These are phyloP conservation scores for Drosophila triauraria DNA, from an alignment of 1,140 invertebrate genomes.

Conservation along the genomic window DNA sequence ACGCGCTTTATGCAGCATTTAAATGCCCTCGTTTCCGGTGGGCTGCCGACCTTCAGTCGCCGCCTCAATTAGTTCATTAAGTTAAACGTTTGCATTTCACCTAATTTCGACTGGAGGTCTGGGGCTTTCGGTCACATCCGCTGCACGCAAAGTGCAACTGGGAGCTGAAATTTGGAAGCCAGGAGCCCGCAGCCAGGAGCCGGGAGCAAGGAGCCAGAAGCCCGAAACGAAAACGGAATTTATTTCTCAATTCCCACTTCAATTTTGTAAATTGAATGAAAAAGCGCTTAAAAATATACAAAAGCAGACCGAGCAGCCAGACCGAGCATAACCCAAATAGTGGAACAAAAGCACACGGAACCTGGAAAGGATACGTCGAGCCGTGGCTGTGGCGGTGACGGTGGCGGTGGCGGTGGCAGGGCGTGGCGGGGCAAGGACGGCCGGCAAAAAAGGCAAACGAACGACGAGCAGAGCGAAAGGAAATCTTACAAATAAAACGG, in stretches of 20 bases:
- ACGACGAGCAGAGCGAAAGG: constrained; percentile 75
- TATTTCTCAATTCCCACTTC: constrained; percentile 85
- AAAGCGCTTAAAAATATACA: constrained; percentile 84
- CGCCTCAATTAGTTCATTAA: constrained; percentile 82
- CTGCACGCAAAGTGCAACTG: constrained; percentile 51
- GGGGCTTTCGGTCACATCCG: constrained; percentile 64
- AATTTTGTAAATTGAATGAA: constrained; percentile 85
- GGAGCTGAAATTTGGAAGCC: constrained; percentile 33
- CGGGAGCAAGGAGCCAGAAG: constrained; percentile 6
- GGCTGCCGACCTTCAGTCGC: constrained; percentile 72
- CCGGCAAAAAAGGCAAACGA: constrained; percentile 62
- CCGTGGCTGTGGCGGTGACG: neutral
- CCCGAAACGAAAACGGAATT: constrained; percentile 76
- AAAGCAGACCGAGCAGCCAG: constrained; percentile 66
- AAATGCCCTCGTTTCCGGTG: constrained; percentile 72
- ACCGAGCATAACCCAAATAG: constrained; percentile 67
- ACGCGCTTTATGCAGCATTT: constrained; percentile 75
- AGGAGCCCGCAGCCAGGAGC: constrained; percentile 31
- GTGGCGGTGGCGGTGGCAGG: neutral
- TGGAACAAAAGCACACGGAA: constrained; percentile 67
- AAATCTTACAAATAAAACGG: constrained; percentile 85
- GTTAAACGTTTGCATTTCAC: constrained; percentile 83
- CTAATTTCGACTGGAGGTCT: constrained; percentile 69
- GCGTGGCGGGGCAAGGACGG: constrained; percentile 35
- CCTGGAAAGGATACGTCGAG: constrained; percentile 33